Evolutionary conservation across 2,888 invertebrate genomes (phyloP).

Genomic region (Portevinia maculata): DNA sequence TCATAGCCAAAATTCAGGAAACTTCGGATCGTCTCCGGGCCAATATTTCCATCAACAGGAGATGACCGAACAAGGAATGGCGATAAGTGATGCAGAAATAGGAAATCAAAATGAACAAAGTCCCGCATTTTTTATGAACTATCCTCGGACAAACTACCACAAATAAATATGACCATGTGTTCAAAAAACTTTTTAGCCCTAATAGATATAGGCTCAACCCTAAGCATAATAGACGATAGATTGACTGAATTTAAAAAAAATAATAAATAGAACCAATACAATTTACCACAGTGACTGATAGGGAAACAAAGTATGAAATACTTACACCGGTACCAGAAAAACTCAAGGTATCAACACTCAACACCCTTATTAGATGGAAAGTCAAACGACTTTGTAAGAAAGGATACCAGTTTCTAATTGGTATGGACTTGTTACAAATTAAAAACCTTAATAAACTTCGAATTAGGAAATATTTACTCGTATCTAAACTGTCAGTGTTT

Average conservation of each 20-base stretch:
- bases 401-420: conserved; percentile 30
- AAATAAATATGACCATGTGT: conserved; percentile 9
- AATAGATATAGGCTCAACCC: conserved; percentile 17
- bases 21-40: conserved; percentile 6
- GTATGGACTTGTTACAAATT: conserved; percentile 7
- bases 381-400: conserved; percentile 27
- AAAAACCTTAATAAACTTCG: conserved; percentile 8
- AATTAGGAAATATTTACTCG: conserved; percentile 7
- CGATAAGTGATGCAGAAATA: neutral
- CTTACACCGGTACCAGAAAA: conserved; percentile 14
- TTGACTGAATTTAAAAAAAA: conserved; percentile 8
- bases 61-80: conserved; percentile 12
- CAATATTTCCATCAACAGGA: conserved; percentile 25
- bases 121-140: conserved; percentile 26
- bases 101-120: conserved; percentile 8
- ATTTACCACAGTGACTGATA: conserved; percentile 4
- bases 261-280: conserved; percentile 4
- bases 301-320: neutral
- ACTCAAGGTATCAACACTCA: neutral
- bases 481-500: neutral
- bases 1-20: conserved; percentile 19
- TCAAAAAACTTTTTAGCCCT: conserved; percentile 8
- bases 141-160: conserved; percentile 21
- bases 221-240: conserved; percentile 27
- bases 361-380: conserved; percentile 25